Evolutionary conservation across 1,140 invertebrate genomes (phyloP).

Genomic region (Maniola jurtina): DNA sequence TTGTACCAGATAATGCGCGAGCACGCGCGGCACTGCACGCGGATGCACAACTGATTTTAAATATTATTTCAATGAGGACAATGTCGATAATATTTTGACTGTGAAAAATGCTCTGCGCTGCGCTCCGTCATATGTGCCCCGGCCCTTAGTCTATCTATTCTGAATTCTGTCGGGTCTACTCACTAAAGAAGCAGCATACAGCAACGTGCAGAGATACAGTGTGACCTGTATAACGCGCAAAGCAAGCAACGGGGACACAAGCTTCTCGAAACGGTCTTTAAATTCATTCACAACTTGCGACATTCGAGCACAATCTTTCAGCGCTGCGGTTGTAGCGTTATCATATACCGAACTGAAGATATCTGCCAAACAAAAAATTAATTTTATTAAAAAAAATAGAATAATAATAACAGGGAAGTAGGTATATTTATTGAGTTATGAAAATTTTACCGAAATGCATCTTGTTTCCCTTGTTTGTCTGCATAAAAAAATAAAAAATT

Average conservation of each 20-base stretch:
- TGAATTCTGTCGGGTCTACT: slow-evolving; percentile 4
- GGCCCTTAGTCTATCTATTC: too few relatives aligned
- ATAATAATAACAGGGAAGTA: too few relatives aligned
- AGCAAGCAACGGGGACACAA: slow-evolving; percentile 61
- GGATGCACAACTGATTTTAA: too few relatives aligned
- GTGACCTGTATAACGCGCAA: slow-evolving; percentile 63
- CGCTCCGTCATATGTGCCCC: too few relatives aligned
- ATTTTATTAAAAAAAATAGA: neutral
- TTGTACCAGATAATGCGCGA: too few relatives aligned
- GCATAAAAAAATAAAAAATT: neutral
- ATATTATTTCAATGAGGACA: too few relatives aligned
- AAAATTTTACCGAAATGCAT: neutral
- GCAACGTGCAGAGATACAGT: slow-evolving; percentile 59
- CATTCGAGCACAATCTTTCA: slow-evolving; percentile 49
- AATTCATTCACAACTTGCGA: slow-evolving; percentile 44
- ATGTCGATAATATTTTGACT: too few relatives aligned
- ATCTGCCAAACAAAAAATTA: slow-evolving; percentile 41
- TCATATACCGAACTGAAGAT: slow-evolving; percentile 50
- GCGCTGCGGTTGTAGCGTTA: slow-evolving; percentile 37
- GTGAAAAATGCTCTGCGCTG: too few relatives aligned
- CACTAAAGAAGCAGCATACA: slow-evolving; percentile 62
- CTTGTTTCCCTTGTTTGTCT: neutral
- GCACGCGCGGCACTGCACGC: too few relatives aligned
- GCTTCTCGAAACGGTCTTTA: slow-evolving; percentile 50
- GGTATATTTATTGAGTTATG: too few relatives aligned